Evolutionary conservation across 2,888 invertebrate genomes (phyloP), one percentile per base, ranked within the genome.

Genomic region (Eremobia ochroleuca): DNA sequence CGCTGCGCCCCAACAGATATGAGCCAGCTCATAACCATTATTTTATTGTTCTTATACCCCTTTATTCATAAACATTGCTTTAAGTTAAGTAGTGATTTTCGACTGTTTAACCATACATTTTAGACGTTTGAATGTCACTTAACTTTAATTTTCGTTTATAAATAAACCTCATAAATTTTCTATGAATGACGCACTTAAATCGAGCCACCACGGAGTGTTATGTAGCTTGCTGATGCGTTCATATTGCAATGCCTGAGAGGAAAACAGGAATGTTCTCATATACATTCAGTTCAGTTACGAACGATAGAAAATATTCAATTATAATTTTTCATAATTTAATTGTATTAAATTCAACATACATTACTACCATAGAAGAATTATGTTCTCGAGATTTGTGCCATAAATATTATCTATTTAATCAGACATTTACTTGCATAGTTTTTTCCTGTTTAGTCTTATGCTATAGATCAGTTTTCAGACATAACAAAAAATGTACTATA

Each of bases 311-410:
- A 61, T 70, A 79, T 79, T 71, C 31, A 62, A 31, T 46, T 28
- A 79, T 40, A 21, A 46, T 70, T 55, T 55, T 55, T 40, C 37
- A 78, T 80, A 31, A 40, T 58, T 64, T 58, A 64, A 55, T 72
- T 58, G 21, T 62, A 58, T 64, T 82, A 43, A 67, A 67, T 81
- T 81, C 40, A 49, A 80, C 55, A 40, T 80, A 61, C 46, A 25
- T 62, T 37, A 5, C 37, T 64, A 66, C 31, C 37, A 49, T 58
- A 49, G 15, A 58, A 49, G 8, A 64, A 79, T 37, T 21, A 67
- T 76, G 31, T 67, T n/a, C 28, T 28, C 43, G 31, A 73, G 28
- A 64, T 81, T 79, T 79, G 76, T 81, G 81, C 66, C 67, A 67
- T 34, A 46, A 28, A 58, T 46, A 80, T 28, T 34, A 67, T 21